These are phyloP conservation scores for Etheostoma cragini DNA, from an alignment of 2,113 vertebrate species.

Conservation along the genomic window DNA sequence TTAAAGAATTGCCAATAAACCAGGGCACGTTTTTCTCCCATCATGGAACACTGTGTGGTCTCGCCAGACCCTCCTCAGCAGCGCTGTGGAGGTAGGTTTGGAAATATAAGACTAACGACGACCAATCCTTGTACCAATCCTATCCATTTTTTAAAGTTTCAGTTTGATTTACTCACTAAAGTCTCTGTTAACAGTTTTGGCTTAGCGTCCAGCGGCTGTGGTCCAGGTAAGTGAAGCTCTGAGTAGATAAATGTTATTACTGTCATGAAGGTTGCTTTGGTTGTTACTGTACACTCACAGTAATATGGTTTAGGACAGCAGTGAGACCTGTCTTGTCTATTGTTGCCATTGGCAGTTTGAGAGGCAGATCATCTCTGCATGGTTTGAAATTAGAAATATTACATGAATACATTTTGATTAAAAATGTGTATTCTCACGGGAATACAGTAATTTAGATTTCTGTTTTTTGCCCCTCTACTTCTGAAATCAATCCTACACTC, in stretches of 20 bases:
- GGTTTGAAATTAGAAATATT: not conserved
- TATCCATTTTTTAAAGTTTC: not conserved
- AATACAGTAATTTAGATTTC: not conserved
- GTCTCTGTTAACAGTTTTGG: not conserved
- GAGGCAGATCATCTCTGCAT: not conserved
- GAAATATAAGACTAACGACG: too few species aligned
- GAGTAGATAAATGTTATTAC: not conserved
- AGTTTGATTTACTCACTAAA: not conserved
- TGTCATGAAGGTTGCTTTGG: not conserved
- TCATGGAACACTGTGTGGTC: too few species aligned
- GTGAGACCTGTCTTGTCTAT: not conserved
- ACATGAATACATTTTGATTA: not conserved
- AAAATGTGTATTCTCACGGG: not conserved
- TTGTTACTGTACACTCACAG: not conserved
- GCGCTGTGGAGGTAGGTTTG: too few species aligned
- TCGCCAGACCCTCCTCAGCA: too few species aligned
- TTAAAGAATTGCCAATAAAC: too few species aligned
- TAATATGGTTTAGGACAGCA: not conserved
- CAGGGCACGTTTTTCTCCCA: too few species aligned
- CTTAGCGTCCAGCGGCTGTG: not conserved
- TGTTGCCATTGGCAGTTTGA: not conserved
- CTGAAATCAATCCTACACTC: not conserved
- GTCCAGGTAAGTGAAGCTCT: not conserved
- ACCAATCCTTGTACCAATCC: not conserved
- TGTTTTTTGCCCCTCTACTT: not conserved